These are phyloP conservation scores for Merluccius polli DNA, from an alignment of 2,797 vertebrate genomes.

Conservation along the genomic window DNA sequence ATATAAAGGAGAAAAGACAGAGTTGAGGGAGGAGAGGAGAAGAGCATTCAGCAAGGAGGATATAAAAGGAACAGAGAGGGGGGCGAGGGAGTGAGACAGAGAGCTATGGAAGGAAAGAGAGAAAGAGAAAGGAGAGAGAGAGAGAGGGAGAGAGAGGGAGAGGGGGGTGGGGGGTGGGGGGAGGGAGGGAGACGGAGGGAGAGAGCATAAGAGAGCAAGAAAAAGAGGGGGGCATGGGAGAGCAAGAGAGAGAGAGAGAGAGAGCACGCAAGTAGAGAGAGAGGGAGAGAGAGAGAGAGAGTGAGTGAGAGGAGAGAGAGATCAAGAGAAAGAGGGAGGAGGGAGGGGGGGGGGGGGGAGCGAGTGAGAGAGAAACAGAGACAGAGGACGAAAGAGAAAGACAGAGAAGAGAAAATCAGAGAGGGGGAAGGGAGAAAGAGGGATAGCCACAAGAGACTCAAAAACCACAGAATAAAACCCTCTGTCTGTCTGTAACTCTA, in stretches of 20 bases:
- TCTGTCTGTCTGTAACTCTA: conserved; percentile 71
- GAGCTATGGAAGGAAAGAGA: conserved; percentile 15
- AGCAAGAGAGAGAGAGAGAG: conserved; percentile 24
- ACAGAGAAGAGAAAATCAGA: conserved; percentile 72
- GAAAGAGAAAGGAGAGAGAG: conserved; percentile 34
- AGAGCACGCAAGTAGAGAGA: conserved; percentile 30
- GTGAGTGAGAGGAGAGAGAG: conserved; percentile 51
- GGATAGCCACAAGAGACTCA: conserved; percentile 76
- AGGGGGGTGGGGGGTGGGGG: conserved; percentile 58
- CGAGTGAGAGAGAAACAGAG: conserved; percentile 68
- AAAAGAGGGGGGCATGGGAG: conserved; percentile 21
- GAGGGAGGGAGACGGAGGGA: conserved; percentile 68
- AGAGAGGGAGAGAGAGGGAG: conserved; percentile 43
- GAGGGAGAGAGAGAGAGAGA: conserved; percentile 43
- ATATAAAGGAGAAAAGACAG: conserved; percentile 78
- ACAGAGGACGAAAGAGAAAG: conserved; percentile 73
- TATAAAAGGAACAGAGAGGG: conserved; percentile 76
- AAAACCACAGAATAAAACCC: conserved; percentile 76
- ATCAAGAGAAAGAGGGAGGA: conserved; percentile 27
- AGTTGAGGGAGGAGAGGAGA: conserved; percentile 79
- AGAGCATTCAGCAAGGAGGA: conserved; percentile 80
- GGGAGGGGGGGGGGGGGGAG: conserved; percentile 58
- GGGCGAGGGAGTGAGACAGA: conserved; percentile 8
- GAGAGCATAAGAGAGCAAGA: conserved; percentile 73
- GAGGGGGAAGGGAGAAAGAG: conserved; percentile 72